A percentile compares a stretch with the other conserved stretches of the same genome.
Evolutionary conservation across 2,113 vertebrate genomes (phyloP).

Genomic region (Melanerpes aurifrons): DNA sequence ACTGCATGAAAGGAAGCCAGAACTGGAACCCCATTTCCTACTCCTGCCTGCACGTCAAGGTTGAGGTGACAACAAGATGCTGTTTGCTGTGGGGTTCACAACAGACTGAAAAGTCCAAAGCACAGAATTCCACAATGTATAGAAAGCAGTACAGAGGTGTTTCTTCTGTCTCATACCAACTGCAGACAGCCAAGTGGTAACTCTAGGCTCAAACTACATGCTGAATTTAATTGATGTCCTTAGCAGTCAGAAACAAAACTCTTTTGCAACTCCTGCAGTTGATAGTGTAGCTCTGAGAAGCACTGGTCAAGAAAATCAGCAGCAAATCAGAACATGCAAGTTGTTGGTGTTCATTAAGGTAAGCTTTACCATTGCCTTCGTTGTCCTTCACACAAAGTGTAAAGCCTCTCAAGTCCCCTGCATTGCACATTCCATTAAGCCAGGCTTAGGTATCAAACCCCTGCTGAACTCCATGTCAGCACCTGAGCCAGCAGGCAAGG

Average conservation of each 20-base stretch:
- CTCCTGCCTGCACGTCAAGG: not conserved
- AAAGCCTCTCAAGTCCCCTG: not conserved
- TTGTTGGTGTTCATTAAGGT: not conserved
- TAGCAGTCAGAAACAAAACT: not conserved
- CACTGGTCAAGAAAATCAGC: not conserved
- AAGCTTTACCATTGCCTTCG: not conserved
- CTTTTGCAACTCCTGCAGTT: not conserved
- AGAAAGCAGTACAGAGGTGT: not conserved
- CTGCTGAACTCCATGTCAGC: not conserved
- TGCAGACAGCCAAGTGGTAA: not conserved
- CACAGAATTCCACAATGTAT: not conserved
- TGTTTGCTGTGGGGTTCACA: not conserved
- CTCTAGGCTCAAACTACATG: not conserved
- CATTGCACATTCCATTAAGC: fast-evolving
- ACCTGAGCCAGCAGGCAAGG: fast-evolving
- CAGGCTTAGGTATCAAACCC: not conserved
- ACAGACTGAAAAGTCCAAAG: not conserved
- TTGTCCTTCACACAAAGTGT: not conserved
- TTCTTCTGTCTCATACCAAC: not conserved
- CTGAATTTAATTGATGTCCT: not conserved
- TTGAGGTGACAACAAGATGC: not conserved
- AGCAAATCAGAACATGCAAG: not conserved
- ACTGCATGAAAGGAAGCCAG: not conserved
- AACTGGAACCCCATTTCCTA: not conserved
- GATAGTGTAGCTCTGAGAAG: not conserved